Base-by-base conservation (phyloP, 2,113 vertebrate genomes). In the Gallinago undulata region DNA sequence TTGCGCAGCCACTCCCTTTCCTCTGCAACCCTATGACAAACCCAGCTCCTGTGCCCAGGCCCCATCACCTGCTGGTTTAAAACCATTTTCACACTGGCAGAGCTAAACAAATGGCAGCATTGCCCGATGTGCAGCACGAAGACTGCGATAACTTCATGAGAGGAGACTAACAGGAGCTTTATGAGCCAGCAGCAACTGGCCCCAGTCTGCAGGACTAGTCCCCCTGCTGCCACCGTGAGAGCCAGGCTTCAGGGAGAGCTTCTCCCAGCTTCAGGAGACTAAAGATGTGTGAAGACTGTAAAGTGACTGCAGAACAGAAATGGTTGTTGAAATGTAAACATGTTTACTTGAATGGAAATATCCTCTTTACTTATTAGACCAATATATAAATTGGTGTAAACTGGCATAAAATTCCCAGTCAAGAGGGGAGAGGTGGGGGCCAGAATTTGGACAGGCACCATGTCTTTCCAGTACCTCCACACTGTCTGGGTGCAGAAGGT, bases 61-160 rank as follows among this genome's bases (percentile, higher is more conserved):
- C 43, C 43, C 45, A 63, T 33, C 43, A 69, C 23, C 62, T 72
- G 28, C 27, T 33, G 15, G 62, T 76, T 86, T 87, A 90, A 85
- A 96, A 43, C 59, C 31, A 53, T 37, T 66, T 87, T 57, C 87
- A 70, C 88, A 91, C 47, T 50, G 79, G 68, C n/a, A 19, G 50
- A 85, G 24, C 30, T 74, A 70, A 91, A 43, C 72, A 90, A 76
- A 73, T 64, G 84, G 56, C 56, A 67, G 57, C 41, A 45, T 6
- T 50, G 55, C 13, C 76, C 60, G 57, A 45, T 0, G 2, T 47
- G 12, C 2, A 8, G 19, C 67, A 48, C 59, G 63, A 78, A 30
- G 4, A 23, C 37, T 51, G 12, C 11, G 35, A 22, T 35, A 64
- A 24, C 55, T 37, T 89, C 28, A 22, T 43, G 63, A 66, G 39